phyloP scores from a whole-genome alignment of 2,113 vertebrate genomes.

The Platanista minor region DNA sequence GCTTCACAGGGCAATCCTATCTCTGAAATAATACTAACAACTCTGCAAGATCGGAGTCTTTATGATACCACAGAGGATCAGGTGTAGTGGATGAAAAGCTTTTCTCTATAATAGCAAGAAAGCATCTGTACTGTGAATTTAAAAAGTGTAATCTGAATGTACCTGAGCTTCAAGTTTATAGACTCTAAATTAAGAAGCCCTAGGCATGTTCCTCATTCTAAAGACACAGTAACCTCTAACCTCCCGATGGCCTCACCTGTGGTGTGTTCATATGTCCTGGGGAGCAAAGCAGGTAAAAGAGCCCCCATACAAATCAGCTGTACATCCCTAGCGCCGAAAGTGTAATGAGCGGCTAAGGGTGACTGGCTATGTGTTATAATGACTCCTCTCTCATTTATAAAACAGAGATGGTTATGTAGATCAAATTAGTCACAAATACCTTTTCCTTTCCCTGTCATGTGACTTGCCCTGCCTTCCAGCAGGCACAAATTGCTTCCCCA shows the following conservation, averaged over 20 bases:
- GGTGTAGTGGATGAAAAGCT: neutral
- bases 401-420: neutral
- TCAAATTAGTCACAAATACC: neutral
- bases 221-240: neutral
- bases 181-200: neutral
- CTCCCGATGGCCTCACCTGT: neutral
- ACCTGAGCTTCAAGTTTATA: neutral
- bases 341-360: neutral
- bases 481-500: neutral
- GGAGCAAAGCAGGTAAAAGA: neutral
- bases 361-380: neutral
- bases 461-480: neutral
- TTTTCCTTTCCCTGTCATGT: neutral
- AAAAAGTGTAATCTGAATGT: neutral
- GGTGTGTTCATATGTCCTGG: neutral
- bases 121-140: neutral
- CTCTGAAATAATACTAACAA: neutral
- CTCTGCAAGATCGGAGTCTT: neutral
- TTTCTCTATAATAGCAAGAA: neutral
- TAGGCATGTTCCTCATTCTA: neutral
- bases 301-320: neutral
- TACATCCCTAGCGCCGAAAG: neutral
- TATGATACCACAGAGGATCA: neutral
- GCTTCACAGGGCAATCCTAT: neutral
- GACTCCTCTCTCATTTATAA: neutral